Percentiles rank a stretch among this genome's conserved stretches.
phyloP scores from a whole-genome alignment of 1,140 invertebrate genomes.

The Zeugodacus cucurbitae region DNA sequence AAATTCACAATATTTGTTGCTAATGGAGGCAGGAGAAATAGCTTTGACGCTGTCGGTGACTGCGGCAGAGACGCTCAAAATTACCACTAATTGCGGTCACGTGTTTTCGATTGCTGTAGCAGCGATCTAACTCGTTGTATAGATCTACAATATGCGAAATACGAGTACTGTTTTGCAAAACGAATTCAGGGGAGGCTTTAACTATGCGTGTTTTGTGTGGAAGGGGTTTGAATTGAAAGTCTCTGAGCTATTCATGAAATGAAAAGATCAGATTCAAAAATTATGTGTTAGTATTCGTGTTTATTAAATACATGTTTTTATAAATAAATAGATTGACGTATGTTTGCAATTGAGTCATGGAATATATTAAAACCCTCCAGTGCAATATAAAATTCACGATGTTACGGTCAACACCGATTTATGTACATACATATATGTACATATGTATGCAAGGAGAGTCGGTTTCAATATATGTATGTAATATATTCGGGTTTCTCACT shows the following conservation, averaged over 20 bases:
- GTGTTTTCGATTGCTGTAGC: conserved; percentile 3
- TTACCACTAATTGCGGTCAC: conserved; percentile 18
- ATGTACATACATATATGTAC: too few species aligned
- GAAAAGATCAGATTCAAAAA: neutral
- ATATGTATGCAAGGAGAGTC: too few species aligned
- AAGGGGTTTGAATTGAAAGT: neutral
- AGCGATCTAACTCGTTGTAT: neutral
- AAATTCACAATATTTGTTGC: neutral
- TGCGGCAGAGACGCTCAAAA: neutral
- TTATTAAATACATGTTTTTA: too few species aligned
- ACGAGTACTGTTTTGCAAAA: neutral
- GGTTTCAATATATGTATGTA: too few species aligned
- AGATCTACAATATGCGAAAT: neutral
- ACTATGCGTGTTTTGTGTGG: neutral
- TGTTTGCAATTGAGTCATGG: too few species aligned
- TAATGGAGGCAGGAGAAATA: neutral
- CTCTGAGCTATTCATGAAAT: neutral
- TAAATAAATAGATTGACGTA: too few species aligned
- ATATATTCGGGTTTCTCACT: too few species aligned
- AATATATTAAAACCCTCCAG: too few species aligned
- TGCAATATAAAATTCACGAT: too few species aligned
- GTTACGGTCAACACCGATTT: too few species aligned
- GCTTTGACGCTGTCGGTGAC: neutral
- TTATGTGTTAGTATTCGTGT: too few species aligned
- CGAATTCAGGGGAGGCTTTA: neutral